Evolutionary conservation across 2,888 invertebrate genomes (phyloP), one percentile per base, ranked within the genome.

Genomic region (Euzetes globulus): DNA sequence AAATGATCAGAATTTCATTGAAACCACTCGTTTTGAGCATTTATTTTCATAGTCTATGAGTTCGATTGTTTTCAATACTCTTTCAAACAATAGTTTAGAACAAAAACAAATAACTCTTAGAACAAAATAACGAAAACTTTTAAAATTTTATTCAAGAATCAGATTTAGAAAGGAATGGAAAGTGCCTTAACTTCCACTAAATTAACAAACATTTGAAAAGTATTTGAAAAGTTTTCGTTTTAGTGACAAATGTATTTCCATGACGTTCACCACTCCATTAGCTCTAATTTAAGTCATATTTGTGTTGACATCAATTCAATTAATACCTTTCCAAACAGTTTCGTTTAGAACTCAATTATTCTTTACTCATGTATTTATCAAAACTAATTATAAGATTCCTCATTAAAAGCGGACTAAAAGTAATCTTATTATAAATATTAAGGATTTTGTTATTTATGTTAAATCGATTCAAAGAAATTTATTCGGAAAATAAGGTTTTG

Each of bases 191-290:
- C 27, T 65, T 65, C 19, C 15, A 41, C 41, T 65, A 19, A 33
- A 41, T 33, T 65, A 41, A 65, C 33, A 7, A 29, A 27, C 15
- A 41, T 22, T 63, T 4, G 33, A 33, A 5, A 41, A 41, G 1
- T 41, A 29, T 17, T 29, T 58, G 19, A 37, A 65, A 33, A 65
- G 33, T 37, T 65, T 58, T 58, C 27, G 27, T 22, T 63, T 65
- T 65, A 41, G 19, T 65, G 65, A 65, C 65, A 65, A 58, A 58
- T 15, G 29, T 65, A 41, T 41, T 65, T 65, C 65, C 65, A 65
- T 65, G 65, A 65, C 65, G n/a, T 37, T 65, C 7, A 41, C 1
- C 41, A 41, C 11, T 9, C 13, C 41, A 41, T 52, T 25, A 52
- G 19, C 2, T 52, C n/a, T 22, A 52, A 52, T 22, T 22, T 22